Percentiles rank a stretch among this genome's conserved stretches.
phyloP scores from a whole-genome alignment of 2,113 vertebrate species.

The Gila orcuttii region DNA sequence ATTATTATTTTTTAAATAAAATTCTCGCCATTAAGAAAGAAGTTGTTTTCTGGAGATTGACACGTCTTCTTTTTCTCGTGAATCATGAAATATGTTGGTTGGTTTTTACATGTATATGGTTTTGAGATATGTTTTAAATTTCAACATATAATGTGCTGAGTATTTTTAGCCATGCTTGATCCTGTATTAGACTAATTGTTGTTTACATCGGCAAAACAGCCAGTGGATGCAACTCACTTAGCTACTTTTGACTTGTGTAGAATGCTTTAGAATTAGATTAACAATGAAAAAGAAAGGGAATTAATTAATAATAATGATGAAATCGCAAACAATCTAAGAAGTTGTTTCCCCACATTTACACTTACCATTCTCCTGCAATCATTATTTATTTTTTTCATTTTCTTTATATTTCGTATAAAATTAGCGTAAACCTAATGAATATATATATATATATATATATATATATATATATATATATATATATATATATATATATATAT shows the following conservation, averaged over 20 bases:
- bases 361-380: not conserved
- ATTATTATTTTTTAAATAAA: slow-evolving; percentile 39
- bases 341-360: not conserved
- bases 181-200: slow-evolving; percentile 8
- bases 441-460: too few relatives aligned
- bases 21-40: not conserved
- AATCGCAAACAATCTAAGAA: not conserved
- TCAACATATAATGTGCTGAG: not conserved
- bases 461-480: not conserved
- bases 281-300: not conserved
- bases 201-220: not conserved
- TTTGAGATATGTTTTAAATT: not conserved
- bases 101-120: not conserved
- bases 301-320: not conserved
- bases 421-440: not conserved
- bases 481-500: not conserved
- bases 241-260: too few relatives aligned
- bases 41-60: not conserved
- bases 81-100: not conserved
- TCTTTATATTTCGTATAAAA: not conserved
- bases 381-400: not conserved
- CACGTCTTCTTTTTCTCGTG: not conserved
- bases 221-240: not conserved
- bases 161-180: not conserved
- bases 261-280: not conserved